These are phyloP conservation scores for Drosophila carrolli DNA, from an alignment of 1,140 invertebrate genomes.

Conservation along the genomic window DNA sequence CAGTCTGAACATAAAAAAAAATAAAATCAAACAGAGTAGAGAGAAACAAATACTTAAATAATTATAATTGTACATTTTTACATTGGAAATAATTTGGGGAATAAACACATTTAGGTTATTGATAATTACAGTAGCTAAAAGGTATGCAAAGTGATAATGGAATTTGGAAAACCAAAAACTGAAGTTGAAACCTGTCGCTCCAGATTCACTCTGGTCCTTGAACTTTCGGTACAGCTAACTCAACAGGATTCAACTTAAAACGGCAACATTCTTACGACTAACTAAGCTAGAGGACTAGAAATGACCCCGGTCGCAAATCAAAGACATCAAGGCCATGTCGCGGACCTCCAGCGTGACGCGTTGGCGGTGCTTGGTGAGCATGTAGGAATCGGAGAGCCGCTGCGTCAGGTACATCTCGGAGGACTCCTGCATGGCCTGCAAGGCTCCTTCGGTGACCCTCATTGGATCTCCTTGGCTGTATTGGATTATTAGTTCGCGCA, in stretches of 20 bases:
- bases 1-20: too few relatives aligned
- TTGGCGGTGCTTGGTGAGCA: constrained; percentile 90
- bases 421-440: constrained; percentile 88
- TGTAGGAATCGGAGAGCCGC: constrained; percentile 90
- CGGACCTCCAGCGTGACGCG: constrained; percentile 90
- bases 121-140: too few relatives aligned
- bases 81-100: too few relatives aligned
- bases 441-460: constrained; percentile 86
- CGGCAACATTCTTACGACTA: background rate
- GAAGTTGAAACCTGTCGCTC: background rate
- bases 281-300: background rate
- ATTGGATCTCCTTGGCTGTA: background rate
- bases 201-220: too few relatives aligned
- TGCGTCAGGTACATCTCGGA: constrained; percentile 91
- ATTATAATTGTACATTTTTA: too few relatives aligned
- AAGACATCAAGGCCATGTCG: constrained; percentile 85
- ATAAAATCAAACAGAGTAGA: too few relatives aligned
- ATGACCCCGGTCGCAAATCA: constrained; percentile 11
- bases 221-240: background rate
- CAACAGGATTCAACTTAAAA: constrained; percentile 7
- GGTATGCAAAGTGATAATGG: too few relatives aligned
- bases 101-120: too few relatives aligned
- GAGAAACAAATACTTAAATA: too few relatives aligned
- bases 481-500: constrained; percentile 66
- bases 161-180: too few relatives aligned